Evolutionary conservation across 2,113 vertebrate genomes (phyloP).

Genomic region (Peucedramus taeniatus): DNA sequence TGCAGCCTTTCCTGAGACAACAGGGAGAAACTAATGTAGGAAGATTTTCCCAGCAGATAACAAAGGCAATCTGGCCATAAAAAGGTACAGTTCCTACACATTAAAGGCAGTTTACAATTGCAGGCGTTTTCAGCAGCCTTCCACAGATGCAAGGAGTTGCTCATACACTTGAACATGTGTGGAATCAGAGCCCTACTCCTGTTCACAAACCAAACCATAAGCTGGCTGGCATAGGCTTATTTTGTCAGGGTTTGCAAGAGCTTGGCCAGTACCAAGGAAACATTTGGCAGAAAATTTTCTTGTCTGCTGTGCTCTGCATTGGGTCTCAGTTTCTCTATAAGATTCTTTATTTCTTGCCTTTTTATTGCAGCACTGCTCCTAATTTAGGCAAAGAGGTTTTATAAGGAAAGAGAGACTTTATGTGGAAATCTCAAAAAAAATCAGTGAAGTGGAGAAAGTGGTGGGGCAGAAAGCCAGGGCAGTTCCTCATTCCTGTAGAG

Average conservation of each 20-base stretch:
- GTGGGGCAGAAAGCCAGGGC: neutral
- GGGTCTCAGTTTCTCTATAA: neutral
- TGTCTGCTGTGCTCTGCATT: neutral
- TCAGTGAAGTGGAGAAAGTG: neutral
- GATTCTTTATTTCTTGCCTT: neutral
- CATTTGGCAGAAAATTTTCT: neutral
- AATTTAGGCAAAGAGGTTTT: neutral
- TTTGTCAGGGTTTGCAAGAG: constrained; percentile 11
- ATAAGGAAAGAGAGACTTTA: neutral
- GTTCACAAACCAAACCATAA: neutral
- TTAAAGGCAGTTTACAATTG: neutral
- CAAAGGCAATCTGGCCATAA: neutral
- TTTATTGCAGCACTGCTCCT: neutral
- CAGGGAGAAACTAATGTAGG: neutral
- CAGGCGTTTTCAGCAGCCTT: neutral
- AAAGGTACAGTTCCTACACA: neutral
- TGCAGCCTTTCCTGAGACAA: neutral
- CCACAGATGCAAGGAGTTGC: neutral
- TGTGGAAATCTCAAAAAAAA: neutral
- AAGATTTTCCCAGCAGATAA: constrained; percentile 22
- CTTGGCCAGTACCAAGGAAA: neutral
- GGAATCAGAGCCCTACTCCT: neutral
- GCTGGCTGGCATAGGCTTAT: neutral
- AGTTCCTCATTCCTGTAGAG: neutral
- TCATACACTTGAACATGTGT: neutral